These are phyloP conservation scores for Strix occidentalis DNA, from an alignment of 2,797 vertebrate genomes.

Conservation along the genomic window DNA sequence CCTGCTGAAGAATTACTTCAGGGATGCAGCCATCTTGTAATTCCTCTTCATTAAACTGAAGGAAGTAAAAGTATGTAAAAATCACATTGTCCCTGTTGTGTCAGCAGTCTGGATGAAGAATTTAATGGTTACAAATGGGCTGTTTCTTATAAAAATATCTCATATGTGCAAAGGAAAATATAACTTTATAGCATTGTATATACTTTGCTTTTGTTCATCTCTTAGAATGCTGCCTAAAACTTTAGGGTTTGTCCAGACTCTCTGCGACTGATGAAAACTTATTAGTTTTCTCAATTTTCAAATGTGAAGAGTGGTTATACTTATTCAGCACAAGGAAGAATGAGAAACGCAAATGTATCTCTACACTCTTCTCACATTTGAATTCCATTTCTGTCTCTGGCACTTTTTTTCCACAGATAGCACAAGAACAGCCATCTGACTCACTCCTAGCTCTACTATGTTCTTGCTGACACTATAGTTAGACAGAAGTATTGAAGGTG, in stretches of 20 bases:
- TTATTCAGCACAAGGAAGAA: background rate
- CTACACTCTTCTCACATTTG: background rate
- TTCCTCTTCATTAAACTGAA: slow-evolving; percentile 64
- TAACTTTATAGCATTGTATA: background rate
- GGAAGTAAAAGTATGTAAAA: slow-evolving; percentile 63
- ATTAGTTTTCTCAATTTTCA: background rate
- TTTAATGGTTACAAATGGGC: slow-evolving; percentile 52
- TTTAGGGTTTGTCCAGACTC: background rate
- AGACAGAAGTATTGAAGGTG: background rate
- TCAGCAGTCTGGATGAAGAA: slow-evolving; percentile 32
- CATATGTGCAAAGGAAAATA: background rate
- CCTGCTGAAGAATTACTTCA: slow-evolving; percentile 42
- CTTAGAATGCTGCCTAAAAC: background rate
- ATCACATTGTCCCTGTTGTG: slow-evolving; percentile 50
- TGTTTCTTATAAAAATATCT: slow-evolving; percentile 17
- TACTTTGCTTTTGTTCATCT: background rate
- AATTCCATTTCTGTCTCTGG: background rate
- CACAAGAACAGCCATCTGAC: background rate
- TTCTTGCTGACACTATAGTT: background rate
- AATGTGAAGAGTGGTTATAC: background rate
- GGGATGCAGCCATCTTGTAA: slow-evolving; percentile 40
- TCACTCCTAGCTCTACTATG: background rate
- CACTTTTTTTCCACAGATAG: background rate
- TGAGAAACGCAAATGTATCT: background rate
- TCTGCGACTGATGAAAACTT: background rate